These are phyloP conservation scores for Tragopan temminckii DNA, from an alignment of 2,797 vertebrate genomes.

Conservation along the genomic window DNA sequence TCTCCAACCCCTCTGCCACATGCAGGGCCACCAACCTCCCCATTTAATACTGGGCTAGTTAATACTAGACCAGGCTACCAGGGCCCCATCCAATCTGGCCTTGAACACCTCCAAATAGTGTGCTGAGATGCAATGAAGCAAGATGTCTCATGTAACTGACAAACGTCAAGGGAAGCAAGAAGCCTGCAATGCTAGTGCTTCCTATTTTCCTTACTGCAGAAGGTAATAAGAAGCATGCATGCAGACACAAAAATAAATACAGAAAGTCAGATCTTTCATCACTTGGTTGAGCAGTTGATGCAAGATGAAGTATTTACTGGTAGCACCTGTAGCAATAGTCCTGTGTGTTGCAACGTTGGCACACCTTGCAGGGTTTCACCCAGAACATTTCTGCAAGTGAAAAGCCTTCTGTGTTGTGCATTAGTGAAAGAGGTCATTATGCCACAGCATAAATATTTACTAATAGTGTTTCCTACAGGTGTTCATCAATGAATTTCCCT, in stretches of 20 bases:
- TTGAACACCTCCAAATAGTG: too few relatives aligned
- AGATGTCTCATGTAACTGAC: neutral
- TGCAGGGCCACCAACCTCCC: too few relatives aligned
- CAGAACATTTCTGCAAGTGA: neutral
- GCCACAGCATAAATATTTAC: slow-evolving; percentile 62
- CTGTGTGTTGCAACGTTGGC: slow-evolving; percentile 33
- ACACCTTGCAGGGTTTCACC: slow-evolving; percentile 40
- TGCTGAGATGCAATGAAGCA: neutral
- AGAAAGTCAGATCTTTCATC: slow-evolving; percentile 40
- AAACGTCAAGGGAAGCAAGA: neutral
- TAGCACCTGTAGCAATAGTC: slow-evolving; percentile 56
- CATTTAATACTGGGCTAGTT: too few relatives aligned
- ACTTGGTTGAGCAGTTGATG: slow-evolving; percentile 24
- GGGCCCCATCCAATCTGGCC: too few relatives aligned
- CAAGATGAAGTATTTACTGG: slow-evolving; percentile 43
- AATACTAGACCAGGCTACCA: too few relatives aligned
- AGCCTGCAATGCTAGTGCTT: neutral
- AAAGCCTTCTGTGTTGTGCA: slow-evolving; percentile 26
- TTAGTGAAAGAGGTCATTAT: slow-evolving; percentile 51
- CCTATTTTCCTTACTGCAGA: neutral
- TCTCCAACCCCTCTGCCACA: too few relatives aligned
- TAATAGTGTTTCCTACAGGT: slow-evolving; percentile 48
- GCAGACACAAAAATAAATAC: slow-evolving; percentile 9
- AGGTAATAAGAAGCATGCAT: neutral
- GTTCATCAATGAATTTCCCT: slow-evolving; percentile 22